Evolutionary conservation across 1,140 invertebrate species (phyloP), one percentile per base, ranked within the genome.

Genomic region (Cydia pomonella): DNA sequence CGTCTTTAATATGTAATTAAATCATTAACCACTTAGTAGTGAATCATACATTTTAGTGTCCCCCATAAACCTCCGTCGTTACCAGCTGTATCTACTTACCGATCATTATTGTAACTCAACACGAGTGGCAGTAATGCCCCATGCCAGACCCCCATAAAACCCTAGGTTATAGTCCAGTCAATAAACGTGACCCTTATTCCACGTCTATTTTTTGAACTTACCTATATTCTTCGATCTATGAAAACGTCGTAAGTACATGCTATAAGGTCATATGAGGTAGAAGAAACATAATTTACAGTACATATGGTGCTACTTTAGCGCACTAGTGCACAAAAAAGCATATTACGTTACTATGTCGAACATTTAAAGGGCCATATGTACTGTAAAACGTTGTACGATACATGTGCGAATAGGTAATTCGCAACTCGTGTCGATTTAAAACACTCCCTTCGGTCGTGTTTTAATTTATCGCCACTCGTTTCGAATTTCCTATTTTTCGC

Each of bases 61-160:
- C n/a, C 6, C 53, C 53, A 59, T 59, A 59, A 59, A 59, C 18
- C 9, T 1, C 9, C 53, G 16, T 59, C 0, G 44, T 47, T 23
- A 59, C 18, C 53, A 59, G 53, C 53, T 59, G 53, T 59, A 23
- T 59, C 21, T 59, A 59, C 53, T 59, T 59, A 59, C 53, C 53
- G 53, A 59, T 59, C 53, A 59, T 59, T 59, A 59, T 59, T 23
- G 53, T 59, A 59, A 59, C 53, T 59, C 53, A 59, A 59, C 53
- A 59, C 53, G n/a, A 59, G 53, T 59, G 53, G 53, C 53, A 59
- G 53, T 59, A 59, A 59, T 59, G 53, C 53, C 21, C 53, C 53
- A 23, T 23, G 53, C 18, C 53, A 23, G 53, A 23, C 53, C 53
- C 47, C 53, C 21, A 59, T 59, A 59, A 59, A 59, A 59, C 53